Conservation (phyloP, 2,888 invertebrate species). For the Amiota minor region DNA sequence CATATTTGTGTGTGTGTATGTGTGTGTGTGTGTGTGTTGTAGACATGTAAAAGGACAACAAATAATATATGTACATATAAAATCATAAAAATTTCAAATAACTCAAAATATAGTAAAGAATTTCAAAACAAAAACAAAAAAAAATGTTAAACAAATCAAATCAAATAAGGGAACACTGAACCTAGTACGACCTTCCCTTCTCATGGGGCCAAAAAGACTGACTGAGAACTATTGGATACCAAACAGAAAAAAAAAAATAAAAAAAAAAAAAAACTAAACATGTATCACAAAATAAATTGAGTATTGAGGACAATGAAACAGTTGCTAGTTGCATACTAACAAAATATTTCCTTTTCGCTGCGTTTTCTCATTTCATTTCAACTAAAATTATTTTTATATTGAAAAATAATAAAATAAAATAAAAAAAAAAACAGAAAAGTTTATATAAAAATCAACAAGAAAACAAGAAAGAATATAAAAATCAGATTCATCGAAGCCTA, state of each 20-base stretch:
- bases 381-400: not conserved
- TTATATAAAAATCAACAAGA: slow-evolving; percentile 19
- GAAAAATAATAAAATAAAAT: not conserved
- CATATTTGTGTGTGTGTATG: slow-evolving; percentile 28
- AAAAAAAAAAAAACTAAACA: slow-evolving; percentile 26
- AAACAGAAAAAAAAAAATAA: too few relatives aligned
- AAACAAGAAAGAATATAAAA: slow-evolving; percentile 2
- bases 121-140: too few relatives aligned
- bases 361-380: not conserved
- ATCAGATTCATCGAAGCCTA: not conserved
- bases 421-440: slow-evolving; percentile 1
- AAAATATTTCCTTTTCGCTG: not conserved
- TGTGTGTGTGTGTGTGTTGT: slow-evolving; percentile 37
- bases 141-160: too few relatives aligned
- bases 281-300: slow-evolving; percentile 32
- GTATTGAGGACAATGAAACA: slow-evolving; percentile 55
- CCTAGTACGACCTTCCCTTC: too few relatives aligned
- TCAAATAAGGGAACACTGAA: too few relatives aligned
- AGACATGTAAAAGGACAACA: slow-evolving; percentile 15
- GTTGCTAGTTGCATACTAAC: not conserved
- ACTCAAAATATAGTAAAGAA: too few relatives aligned
- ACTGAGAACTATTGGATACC: not conserved
- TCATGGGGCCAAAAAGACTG: slow-evolving; percentile 46
- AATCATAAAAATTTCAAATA: too few relatives aligned
- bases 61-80: too few relatives aligned